Evolutionary conservation across 64 coral and sea anemone genomes (phyloP), one percentile per base, ranked within the genome.

Genomic region (Dendrophyllia cribrosa): DNA sequence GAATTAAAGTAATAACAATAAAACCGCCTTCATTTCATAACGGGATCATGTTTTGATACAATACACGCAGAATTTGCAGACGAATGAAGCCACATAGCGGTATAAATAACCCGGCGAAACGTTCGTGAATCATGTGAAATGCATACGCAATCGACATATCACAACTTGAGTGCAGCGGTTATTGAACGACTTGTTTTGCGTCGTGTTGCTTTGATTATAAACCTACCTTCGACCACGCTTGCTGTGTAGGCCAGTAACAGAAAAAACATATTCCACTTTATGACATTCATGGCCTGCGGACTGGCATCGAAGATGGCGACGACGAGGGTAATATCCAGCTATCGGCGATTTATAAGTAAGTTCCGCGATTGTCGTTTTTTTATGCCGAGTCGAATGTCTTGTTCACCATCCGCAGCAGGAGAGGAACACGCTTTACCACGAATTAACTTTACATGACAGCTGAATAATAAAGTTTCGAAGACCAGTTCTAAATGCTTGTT

Each of bases 151-250:
- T 56, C 53, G 6, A 56, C 12, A 6, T 56, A 56, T 56, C 6
- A 56, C 7, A 4, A 56, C 53, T 9, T 12, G 53, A 56, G 53
- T 56, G n/a, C 9, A 70, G 23, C 5, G 24, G 3, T 47, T 46
- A 26, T 46, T 73, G 26, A 44, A 25, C 22, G 19, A 69, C 25
- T 25, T 24, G 66, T 69, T 69, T 65, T 69, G 6, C 1, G 66
- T 25, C 22, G 14, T 1, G 13, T 74, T 74, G 71, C 1, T n/a
- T 58, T 13, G 55, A 0, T 75, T 20, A 44, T 17, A 17, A 2
- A 75, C 72, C 7, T 75, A 75, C 72, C 72, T 75, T 75, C 46
- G 44, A 75, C 47, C 3, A 75, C 44, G 34, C 13, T 75, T 19
- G 46, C 46, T 5, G 16, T 52, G 15, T 7, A 49, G 45, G 45